Evolutionary conservation across 2,888 invertebrate genomes (phyloP), one percentile per base, ranked within the genome.

Genomic region (Eupithecia pulchellata): DNA sequence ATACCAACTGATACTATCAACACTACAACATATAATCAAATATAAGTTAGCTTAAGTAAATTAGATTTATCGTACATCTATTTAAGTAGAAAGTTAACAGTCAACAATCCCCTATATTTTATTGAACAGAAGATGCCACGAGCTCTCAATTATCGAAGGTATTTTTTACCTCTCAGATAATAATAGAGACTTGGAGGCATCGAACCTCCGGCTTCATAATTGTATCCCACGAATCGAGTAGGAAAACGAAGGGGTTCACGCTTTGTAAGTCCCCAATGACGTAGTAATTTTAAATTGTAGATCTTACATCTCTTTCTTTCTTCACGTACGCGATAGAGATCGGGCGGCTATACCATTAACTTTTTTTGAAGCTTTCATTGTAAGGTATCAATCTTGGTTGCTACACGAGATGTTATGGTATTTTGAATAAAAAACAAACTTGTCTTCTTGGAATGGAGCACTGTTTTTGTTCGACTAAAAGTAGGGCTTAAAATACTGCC

Each of bases 211-310:
- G 78, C 81, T 84, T 82, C 76, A 86, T 93, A 92, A 93, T 93
- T 92, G 90, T 84, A 86, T 93, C 89, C 91, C 88, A 84, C 90
- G 92, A 92, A 91, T 80, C 80, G 87, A 85, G 85, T 81, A 87
- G 89, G 89, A 88, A 89, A 91, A 90, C 83, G 88, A 85, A 83
- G 84, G 87, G 84, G 88, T 88, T 74, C 91, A 89, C 90, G 90
- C 87, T 89, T 86, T 80, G 86, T 83, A 86, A 85, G 82, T 78
- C 84, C 84, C 85, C 86, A 85, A 86, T 92, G 90, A 91, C 88
- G 88, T 82, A 79, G 88, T 88, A 75, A 84, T 87, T 89, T 88
- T 80, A 86, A 80, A 74, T 69, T 75, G 75, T 71, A 60, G 68
- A 66, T 69, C 60, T 70, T 72, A 69, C 75, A 68, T 89, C 86